These are phyloP conservation scores for Coleophora flavipennella DNA, from an alignment of 2,888 invertebrate species.

Conservation along the genomic window DNA sequence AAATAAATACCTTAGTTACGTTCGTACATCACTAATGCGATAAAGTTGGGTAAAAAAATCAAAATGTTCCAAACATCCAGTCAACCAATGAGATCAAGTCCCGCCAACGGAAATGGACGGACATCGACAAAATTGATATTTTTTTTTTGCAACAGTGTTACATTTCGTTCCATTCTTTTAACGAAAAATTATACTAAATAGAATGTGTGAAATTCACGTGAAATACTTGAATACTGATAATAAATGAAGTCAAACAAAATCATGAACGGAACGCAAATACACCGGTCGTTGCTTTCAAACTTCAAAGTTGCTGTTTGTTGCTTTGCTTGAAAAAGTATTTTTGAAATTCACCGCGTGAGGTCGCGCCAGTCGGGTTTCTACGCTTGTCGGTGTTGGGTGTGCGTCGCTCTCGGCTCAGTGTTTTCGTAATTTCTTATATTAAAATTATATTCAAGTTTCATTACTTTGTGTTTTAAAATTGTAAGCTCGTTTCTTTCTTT, in stretches of 20 bases:
- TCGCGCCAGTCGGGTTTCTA: slow-evolving; percentile 65
- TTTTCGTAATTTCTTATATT: slow-evolving; percentile 36
- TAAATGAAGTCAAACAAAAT: too few species aligned
- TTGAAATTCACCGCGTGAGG: slow-evolving; percentile 38
- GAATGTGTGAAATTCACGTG: too few species aligned
- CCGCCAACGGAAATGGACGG: slow-evolving; percentile 30
- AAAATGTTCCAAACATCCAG: slow-evolving; percentile 23
- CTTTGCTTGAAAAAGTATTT: slow-evolving; percentile 36
- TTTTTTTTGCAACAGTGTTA: too few species aligned
- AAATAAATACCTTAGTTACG: too few species aligned
- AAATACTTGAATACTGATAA: too few species aligned
- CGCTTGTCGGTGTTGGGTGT: slow-evolving; percentile 53
- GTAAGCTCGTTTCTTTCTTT: slow-evolving; percentile 8
- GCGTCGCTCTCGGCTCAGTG: slow-evolving; percentile 42
- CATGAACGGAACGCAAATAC: slow-evolving; percentile 28
- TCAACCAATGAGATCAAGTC: slow-evolving; percentile 38
- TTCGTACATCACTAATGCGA: too few species aligned
- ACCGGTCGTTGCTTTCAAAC: too few species aligned
- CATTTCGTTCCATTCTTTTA: too few species aligned
- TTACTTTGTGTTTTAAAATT: slow-evolving; percentile 8
- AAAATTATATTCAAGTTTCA: slow-evolving; percentile 15
- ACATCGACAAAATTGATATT: slow-evolving; percentile 25
- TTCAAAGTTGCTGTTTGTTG: slow-evolving; percentile 13
- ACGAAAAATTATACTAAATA: too few species aligned
- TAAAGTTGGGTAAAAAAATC: too few species aligned